Percentiles rank a stretch among this genome's conserved stretches.
Evolutionary conservation across 2,888 invertebrate genomes (phyloP).

Genomic region (Opisthograptis luteolata): DNA sequence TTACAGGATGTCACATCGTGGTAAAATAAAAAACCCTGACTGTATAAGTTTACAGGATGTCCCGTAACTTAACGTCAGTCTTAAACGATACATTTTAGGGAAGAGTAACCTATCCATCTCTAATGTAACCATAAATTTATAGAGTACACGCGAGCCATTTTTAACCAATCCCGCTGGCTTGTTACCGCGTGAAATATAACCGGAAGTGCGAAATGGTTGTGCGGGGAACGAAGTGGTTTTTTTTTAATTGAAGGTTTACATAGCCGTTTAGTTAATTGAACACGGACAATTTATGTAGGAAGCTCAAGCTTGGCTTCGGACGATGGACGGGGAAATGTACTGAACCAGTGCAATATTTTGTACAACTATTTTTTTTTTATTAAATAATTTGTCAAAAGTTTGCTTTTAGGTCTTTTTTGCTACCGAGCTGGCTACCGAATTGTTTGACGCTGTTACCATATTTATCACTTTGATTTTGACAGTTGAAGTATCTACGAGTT

Average conservation of each 20-base stretch:
- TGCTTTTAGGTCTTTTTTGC: too few species aligned
- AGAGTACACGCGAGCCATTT: constrained; percentile 68
- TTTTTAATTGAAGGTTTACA: constrained; percentile 21
- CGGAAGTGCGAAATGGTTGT: too few species aligned
- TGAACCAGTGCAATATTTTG: too few species aligned
- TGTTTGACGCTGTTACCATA: too few species aligned
- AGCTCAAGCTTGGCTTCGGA: not conserved
- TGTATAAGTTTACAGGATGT: not conserved
- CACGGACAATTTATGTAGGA: constrained; percentile 16
- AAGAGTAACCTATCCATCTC: constrained; percentile 23
- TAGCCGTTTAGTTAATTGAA: constrained; percentile 19
- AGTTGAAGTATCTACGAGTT: too few species aligned
- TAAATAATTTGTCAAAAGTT: too few species aligned
- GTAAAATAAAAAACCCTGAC: too few species aligned
- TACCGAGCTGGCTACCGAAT: too few species aligned
- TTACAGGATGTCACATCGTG: too few species aligned
- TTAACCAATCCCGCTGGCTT: constrained; percentile 68
- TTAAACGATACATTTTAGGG: not conserved
- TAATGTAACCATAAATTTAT: constrained; percentile 56
- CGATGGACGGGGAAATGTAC: too few species aligned
- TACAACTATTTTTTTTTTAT: too few species aligned
- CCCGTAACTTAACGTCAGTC: not conserved
- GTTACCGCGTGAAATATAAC: constrained; percentile 41
- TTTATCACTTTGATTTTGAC: too few species aligned
- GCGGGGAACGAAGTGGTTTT: constrained; percentile 18